phyloP scores from a whole-genome alignment of 2,797 vertebrate species.

The Poeciliopsis presidionis region DNA sequence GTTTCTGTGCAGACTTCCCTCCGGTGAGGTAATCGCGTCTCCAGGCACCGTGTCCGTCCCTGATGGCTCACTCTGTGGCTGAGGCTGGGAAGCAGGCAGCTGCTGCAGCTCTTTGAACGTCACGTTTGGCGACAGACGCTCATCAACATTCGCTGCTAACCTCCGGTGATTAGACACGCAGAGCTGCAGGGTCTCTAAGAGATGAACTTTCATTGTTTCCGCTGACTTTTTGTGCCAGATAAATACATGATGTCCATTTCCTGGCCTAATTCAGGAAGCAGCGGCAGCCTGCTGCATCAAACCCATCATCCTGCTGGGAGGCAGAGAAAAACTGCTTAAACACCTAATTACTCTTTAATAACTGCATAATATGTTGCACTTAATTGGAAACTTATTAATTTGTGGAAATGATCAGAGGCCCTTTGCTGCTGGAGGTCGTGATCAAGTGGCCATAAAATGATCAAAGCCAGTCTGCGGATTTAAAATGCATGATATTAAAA shows the following conservation, averaged over 20 bases:
- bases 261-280: conserved; percentile 11
- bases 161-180: conserved; percentile 43
- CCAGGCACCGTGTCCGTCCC: conserved; percentile 29
- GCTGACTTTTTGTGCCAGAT: conserved; percentile 16
- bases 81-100: conserved; percentile 55
- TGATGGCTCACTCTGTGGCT: conserved; percentile 24
- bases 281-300: not conserved
- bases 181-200: conserved; percentile 35
- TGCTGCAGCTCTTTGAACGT: conserved; percentile 52
- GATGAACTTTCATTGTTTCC: conserved; percentile 28
- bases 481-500: not conserved
- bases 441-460: not conserved
- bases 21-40: conserved; percentile 45
- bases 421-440: not conserved
- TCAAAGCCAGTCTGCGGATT: not conserved
- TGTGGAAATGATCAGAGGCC: conserved; percentile 36
- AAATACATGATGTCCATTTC: conserved; percentile 1
- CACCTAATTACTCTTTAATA: conserved; percentile 49
- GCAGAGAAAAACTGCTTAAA: conserved; percentile 14
- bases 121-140: conserved; percentile 47
- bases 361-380: conserved; percentile 34
- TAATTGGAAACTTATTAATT: conserved; percentile 46
- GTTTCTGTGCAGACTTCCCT: conserved; percentile 21
- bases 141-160: conserved; percentile 60
- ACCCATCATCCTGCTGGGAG: not conserved